A percentile compares a stretch with the other conserved stretches of the same genome.
Evolutionary conservation across 2,888 invertebrate genomes (phyloP).

Genomic region (Pterostichus niger): DNA sequence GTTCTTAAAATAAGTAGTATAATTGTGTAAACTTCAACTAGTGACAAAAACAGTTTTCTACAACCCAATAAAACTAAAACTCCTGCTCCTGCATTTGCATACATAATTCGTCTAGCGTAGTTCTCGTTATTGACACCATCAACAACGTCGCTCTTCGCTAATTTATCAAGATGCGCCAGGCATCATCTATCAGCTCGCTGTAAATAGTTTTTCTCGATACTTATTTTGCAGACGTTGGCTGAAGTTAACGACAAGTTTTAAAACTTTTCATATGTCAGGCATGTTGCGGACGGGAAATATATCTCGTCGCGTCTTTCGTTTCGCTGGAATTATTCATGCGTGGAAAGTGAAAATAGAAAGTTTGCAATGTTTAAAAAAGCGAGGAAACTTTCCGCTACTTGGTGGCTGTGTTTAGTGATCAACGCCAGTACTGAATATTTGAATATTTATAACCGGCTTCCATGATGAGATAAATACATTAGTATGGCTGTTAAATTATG

Average conservation of each 20-base stretch:
- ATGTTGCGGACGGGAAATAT: slow-evolving; percentile 41
- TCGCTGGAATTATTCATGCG: slow-evolving; percentile 37
- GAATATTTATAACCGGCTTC: no score
- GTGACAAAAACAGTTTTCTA: no score
- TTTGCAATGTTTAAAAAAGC: slow-evolving; percentile 41
- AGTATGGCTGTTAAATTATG: no score
- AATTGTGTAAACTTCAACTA: no score
- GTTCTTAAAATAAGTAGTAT: no score
- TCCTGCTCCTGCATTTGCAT: no score
- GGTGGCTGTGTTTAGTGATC: neutral
- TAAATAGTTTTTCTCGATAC: slow-evolving; percentile 33
- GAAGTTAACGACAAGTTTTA: slow-evolving; percentile 47
- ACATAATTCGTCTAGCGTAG: no score
- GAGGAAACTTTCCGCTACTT: slow-evolving; percentile 15
- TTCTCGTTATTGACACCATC: neutral
- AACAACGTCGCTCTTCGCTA: slow-evolving; percentile 7
- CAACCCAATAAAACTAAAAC: no score
- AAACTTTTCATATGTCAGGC: slow-evolving; percentile 41
- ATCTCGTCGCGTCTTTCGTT: slow-evolving; percentile 17
- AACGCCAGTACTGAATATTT: neutral
- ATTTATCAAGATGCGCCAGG: slow-evolving; percentile 19
- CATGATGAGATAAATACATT: no score
- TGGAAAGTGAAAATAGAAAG: slow-evolving; percentile 48
- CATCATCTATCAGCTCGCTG: slow-evolving; percentile 37
- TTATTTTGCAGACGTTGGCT: slow-evolving; percentile 38